Base-by-base conservation (phyloP, 2,888 invertebrate genomes). In the Sarcophaga variegata region DNA sequence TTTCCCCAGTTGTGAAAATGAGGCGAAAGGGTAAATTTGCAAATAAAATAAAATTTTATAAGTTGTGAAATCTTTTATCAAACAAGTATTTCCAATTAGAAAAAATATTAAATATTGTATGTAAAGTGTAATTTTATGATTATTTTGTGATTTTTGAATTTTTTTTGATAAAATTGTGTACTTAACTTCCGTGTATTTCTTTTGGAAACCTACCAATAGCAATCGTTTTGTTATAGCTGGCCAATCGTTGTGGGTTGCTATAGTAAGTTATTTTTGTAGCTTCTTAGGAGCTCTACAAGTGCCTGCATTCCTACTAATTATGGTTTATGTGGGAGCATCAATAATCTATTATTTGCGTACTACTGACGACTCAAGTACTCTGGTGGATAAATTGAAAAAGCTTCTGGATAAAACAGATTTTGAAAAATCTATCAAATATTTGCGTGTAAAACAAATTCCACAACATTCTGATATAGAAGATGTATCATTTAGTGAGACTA, bases 171-270 rank as follows among this genome's bases (percentile, higher is more conserved):
- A 22, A 22, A 22, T 22, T 22, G 95, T 95, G 12, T 98, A 98
- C 91, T 90, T 97, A 25, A 94, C 96, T 27, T 94, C 96, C 69
- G 95, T 98, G 1, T 95, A 95, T 88, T 94, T 96, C 75, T 94
- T 96, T 89, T 98, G 98, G 98, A 96, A 95, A 59, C 96, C 96
- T 1, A 94, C 95, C 86, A 96, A 96, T 86, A 95, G 96, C 22
- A 93, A 94, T 8, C 93, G 95, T 79, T 96, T 97, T 91, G 95
- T 96, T 63, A 94, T 96, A 74, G 95, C 95, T 12, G 96, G 98
- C 0, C 95, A 96, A 88, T 93, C 95, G 1, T 93, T 97, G 27
- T 98, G 98, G 98, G 93, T 97, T 17, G 94, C 97, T 5, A 93
- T 97, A 54, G 95, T 97, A 25, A 95, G 97, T 88, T 97, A 96